Evolutionary conservation across 1,140 invertebrate genomes (phyloP), one percentile per base, ranked within the genome.

Genomic region (Hycleus cichorii): DNA sequence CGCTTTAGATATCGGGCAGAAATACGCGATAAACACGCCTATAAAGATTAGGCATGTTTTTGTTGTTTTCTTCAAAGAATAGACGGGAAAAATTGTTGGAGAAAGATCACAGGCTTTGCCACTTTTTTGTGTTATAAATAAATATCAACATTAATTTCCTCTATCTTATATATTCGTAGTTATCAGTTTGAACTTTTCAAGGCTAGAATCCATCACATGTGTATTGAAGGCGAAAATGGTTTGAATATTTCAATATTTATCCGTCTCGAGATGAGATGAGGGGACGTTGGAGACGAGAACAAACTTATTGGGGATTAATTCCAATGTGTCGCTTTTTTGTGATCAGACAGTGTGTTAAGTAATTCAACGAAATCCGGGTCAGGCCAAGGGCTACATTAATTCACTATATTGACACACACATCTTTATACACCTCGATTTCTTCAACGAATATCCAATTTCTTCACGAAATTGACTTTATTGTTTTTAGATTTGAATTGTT

Each of bases 351-450:
- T 32, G 32, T 32, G 52, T 55, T 55, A 55, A 55, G 52, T 55
- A 55, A 55, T 55, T 55, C 52, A 47, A 55, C 44, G 48, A 57
- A 54, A 57, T 57, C 48, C 55, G 48, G 55, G 55, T 57, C 55
- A 57, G 55, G 55, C 55, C 55, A 57, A 57, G 55, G 55, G 55
- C 55, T 57, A 57, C 55, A 42, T 57, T 57, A 57, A 57, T 57
- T 57, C 39, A 57, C 39, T 57, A 43, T 57, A 57, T 49, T 57
- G 47, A 57, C 47, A 57, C 39, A 18, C 18, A 55, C 44, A 47
- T 47, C 46, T 45, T 32, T 32, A 32, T 32, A 32, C 32, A 4
- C 18, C 18, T 18, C 1, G 18, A 18, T 32, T 32, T 32, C 32
- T 3, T 32, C 18, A 18, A 18, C 1, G 18, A 18, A 18, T 18